phyloP scores from a whole-genome alignment of 2,113 vertebrate species.

The Platichthys flesus region DNA sequence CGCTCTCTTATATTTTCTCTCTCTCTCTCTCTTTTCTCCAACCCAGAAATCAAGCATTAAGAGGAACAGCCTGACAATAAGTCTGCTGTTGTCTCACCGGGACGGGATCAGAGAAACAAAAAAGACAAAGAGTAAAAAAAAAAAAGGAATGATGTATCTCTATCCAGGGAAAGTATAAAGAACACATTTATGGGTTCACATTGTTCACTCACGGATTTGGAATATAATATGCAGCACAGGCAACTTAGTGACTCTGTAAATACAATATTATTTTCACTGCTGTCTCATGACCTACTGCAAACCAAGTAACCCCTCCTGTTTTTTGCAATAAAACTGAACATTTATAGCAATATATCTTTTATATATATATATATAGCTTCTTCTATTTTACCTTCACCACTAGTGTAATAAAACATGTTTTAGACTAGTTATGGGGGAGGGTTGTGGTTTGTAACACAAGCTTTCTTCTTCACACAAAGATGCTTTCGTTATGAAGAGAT shows the following conservation, averaged over 20 bases:
- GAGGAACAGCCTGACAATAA: constrained; percentile 65
- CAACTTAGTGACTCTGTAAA: background rate
- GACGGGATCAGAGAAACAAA: constrained; percentile 40
- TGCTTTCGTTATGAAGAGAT: background rate
- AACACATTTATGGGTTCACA: background rate
- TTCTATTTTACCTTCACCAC: too few species aligned
- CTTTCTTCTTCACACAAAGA: background rate
- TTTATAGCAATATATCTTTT: too few species aligned
- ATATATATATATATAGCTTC: too few species aligned
- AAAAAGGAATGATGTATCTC: background rate
- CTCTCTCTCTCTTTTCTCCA: constrained; percentile 37
- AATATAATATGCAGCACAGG: background rate
- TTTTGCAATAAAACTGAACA: too few species aligned
- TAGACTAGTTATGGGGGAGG: background rate
- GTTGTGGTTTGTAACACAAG: background rate
- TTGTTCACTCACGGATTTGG: background rate
- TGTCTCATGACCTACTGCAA: background rate
- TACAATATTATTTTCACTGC: background rate
- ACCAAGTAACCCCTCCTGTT: too few species aligned
- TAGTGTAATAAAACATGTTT: too few species aligned
- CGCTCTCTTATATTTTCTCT: constrained; percentile 9
- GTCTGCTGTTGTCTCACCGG: constrained; percentile 50
- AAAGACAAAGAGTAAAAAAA: constrained; percentile 13
- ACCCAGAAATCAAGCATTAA: constrained; percentile 69
- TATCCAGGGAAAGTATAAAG: constrained; percentile 4